Evolutionary conservation across 1,140 invertebrate genomes (phyloP).

Genomic region (Drosophila truncata): DNA sequence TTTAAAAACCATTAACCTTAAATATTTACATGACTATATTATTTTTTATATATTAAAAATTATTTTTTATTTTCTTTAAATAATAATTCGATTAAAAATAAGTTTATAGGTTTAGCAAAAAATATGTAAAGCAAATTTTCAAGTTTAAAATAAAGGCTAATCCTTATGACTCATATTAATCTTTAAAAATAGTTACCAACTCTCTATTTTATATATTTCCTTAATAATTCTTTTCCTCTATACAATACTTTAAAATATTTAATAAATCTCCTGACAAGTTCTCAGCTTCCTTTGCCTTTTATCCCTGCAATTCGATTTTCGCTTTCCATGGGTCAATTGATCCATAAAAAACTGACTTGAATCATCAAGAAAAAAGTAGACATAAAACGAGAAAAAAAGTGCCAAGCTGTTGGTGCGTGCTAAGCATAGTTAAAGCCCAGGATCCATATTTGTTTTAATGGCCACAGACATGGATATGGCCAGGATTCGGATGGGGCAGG

Average conservation of each 20-base stretch:
- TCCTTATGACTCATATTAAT: no score
- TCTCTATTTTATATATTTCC: not conserved
- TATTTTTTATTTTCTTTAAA: no score
- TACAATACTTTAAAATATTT: not conserved
- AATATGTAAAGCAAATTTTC: no score
- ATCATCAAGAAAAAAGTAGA: conserved; percentile 23
- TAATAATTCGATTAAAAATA: not conserved
- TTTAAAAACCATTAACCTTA: not conserved
- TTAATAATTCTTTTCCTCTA: not conserved
- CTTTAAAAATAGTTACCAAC: not conserved
- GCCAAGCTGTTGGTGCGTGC: conserved; percentile 66
- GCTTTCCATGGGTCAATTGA: not conserved
- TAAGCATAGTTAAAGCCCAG: conserved; percentile 64
- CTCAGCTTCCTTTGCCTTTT: not conserved
- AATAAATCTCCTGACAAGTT: not conserved
- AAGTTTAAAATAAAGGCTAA: not conserved
- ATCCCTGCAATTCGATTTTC: not conserved
- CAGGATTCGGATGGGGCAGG: not conserved
- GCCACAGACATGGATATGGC: conserved; percentile 41
- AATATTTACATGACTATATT: not conserved
- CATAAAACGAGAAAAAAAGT: conserved; percentile 30
- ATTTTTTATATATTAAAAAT: not conserved
- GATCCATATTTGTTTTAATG: conserved; percentile 73
- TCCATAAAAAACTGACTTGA: conserved; percentile 39
- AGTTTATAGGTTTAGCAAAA: not conserved